Percentiles rank a stretch among this genome's conserved stretches.
Conservation (phyloP, 1,140 invertebrate species). For the Drosophila arawakana region DNA sequence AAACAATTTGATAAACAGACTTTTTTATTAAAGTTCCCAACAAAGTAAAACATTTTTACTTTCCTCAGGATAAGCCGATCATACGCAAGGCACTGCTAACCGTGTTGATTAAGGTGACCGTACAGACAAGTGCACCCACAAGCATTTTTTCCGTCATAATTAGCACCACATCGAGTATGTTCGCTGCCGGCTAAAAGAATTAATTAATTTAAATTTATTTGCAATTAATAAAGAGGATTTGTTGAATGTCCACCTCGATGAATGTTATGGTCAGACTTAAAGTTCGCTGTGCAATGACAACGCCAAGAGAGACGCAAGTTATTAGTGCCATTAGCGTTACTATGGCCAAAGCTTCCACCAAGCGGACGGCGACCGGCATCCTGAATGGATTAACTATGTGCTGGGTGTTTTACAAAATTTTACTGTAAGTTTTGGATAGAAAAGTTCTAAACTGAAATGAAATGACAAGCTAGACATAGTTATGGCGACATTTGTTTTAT, state of each 20-base stretch:
- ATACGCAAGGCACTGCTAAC: slow-evolving; percentile 46
- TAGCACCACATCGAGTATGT: slow-evolving; percentile 43
- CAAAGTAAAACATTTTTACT: background rate
- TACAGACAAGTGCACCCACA: slow-evolving; percentile 43
- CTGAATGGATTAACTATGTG: slow-evolving; percentile 4
- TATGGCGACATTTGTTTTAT: background rate
- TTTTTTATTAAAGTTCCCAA: background rate
- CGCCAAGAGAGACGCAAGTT: slow-evolving; percentile 56
- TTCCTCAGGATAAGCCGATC: slow-evolving; percentile 35
- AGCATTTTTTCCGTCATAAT: slow-evolving; percentile 54
- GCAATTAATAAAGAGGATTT: too few species aligned
- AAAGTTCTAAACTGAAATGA: background rate
- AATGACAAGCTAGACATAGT: slow-evolving; percentile 8
- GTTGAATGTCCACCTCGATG: slow-evolving; percentile 39
- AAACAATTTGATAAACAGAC: background rate
- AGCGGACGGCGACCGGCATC: slow-evolving; percentile 64
- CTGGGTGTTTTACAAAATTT: slow-evolving; percentile 9
- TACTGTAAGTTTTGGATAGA: background rate
- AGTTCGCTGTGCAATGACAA: slow-evolving; percentile 52
- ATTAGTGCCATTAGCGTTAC: slow-evolving; percentile 64
- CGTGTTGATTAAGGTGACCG: slow-evolving; percentile 42
- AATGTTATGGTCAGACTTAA: slow-evolving; percentile 43
- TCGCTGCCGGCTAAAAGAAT: slow-evolving; percentile 54
- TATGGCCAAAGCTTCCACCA: slow-evolving; percentile 58
- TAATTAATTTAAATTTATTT: background rate